These are phyloP conservation scores for Bubo scandiacus DNA, from an alignment of 2,113 vertebrate species.

Conservation along the genomic window DNA sequence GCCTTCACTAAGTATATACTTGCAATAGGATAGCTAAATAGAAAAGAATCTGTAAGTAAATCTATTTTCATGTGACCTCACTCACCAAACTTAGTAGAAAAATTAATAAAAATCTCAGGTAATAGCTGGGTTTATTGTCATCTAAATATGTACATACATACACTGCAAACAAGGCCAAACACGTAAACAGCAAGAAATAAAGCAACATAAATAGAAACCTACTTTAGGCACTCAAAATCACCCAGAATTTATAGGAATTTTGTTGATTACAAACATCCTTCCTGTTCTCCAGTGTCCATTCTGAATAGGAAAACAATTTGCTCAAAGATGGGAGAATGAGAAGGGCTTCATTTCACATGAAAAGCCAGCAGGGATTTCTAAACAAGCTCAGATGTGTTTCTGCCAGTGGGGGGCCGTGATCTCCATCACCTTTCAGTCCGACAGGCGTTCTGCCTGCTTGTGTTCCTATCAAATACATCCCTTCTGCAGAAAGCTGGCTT, in stretches of 20 bases:
- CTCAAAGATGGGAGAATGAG: conserved; percentile 35
- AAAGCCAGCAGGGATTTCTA: conserved; percentile 10
- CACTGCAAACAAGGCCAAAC: neutral
- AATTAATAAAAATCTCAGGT: neutral
- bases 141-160: neutral
- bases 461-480: neutral
- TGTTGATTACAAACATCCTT: neutral
- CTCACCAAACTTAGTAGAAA: neutral
- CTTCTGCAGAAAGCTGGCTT: neutral
- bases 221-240: neutral
- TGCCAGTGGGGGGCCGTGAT: neutral
- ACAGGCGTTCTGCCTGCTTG: neutral
- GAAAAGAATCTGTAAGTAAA: neutral
- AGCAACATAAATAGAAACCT: neutral
- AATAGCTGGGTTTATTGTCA: neutral
- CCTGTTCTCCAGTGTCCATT: neutral
- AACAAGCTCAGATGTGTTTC: conserved; percentile 34
- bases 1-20: neutral
- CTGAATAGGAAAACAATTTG: neutral
- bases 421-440: neutral
- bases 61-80: neutral
- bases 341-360: conserved; percentile 24
- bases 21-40: neutral
- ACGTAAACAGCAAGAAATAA: neutral
- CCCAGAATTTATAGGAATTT: neutral